Conservation (phyloP, 2,113 vertebrate species). For the Phylloscopus whistleri region DNA sequence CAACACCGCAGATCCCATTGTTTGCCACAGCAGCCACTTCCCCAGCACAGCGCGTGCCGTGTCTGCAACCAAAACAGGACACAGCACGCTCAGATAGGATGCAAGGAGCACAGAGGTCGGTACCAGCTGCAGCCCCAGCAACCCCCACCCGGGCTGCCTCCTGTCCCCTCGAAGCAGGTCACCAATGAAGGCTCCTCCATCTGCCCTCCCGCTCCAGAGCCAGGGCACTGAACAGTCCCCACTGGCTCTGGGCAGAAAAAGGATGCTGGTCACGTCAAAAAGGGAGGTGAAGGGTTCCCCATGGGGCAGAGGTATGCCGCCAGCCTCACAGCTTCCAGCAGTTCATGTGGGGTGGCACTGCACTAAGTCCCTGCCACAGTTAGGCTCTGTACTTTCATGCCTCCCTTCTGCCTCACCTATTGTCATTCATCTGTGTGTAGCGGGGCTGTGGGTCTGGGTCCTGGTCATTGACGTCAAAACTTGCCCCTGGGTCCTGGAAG, state of each 20-base stretch:
- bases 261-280: accelerated
- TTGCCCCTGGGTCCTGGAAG: conserved; percentile 88
- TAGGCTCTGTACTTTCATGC: not conserved
- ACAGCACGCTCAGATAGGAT: accelerated
- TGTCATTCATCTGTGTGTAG: conserved; percentile 97
- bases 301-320: accelerated
- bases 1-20: conserved; percentile 92
- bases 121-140: accelerated
- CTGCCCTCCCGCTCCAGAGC: not conserved
- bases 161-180: accelerated
- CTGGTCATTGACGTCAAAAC: conserved; percentile 96
- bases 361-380: accelerated
- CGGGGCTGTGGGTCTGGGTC: conserved; percentile 94
- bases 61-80: conserved; percentile 66
- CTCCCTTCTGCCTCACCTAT: conserved; percentile 76
- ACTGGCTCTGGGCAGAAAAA: not conserved
- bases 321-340: not conserved
- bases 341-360: not conserved
- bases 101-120: accelerated
- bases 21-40: conserved; percentile 92
- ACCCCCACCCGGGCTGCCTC: not conserved
- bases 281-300: not conserved
- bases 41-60: conserved; percentile 92
- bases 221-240: not conserved
- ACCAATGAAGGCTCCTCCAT: not conserved